Conservation (phyloP, 2,113 vertebrate species). For the Atlantisia rogersi region DNA sequence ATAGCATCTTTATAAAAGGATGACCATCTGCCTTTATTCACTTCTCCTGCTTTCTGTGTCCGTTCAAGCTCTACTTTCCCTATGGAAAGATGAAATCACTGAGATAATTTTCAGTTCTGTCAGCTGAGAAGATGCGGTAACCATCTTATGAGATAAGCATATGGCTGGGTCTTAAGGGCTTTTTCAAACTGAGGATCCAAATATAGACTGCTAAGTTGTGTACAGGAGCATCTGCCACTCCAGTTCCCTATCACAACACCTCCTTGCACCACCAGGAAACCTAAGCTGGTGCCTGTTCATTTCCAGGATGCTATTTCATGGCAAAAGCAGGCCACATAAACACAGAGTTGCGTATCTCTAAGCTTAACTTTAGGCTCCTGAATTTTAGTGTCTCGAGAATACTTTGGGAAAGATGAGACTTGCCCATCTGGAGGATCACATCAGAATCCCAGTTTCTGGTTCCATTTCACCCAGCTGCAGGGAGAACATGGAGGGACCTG, state of each 20-base stretch:
- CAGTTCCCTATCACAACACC: not conserved
- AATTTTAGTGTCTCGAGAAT: not conserved
- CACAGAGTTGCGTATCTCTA: not conserved
- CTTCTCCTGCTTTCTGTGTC: not conserved
- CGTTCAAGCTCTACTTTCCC: not conserved
- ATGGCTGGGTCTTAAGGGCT: constrained; percentile 1
- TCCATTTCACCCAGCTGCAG: not conserved
- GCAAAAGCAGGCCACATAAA: not conserved
- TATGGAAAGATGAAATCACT: not conserved
- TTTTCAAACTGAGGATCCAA: not conserved
- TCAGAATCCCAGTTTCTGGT: not conserved
- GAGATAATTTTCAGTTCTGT: not conserved
- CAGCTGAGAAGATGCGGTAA: not conserved
- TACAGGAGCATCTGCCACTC: constrained; percentile 5
- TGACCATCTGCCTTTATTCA: constrained; percentile 32
- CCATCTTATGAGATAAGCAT: not conserved
- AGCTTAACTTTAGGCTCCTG: not conserved
- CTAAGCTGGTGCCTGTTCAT: not conserved
- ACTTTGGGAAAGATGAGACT: not conserved
- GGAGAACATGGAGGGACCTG: not conserved
- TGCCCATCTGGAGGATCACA: not conserved
- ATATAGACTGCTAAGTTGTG: not conserved
- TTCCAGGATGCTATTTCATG: not conserved
- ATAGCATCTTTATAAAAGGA: not conserved
- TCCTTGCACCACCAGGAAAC: not conserved